A percentile compares a stretch with the other conserved stretches of the same genome.
Evolutionary conservation across 1,140 invertebrate genomes (phyloP).

Genomic region (Lutraria rhynchaena): DNA sequence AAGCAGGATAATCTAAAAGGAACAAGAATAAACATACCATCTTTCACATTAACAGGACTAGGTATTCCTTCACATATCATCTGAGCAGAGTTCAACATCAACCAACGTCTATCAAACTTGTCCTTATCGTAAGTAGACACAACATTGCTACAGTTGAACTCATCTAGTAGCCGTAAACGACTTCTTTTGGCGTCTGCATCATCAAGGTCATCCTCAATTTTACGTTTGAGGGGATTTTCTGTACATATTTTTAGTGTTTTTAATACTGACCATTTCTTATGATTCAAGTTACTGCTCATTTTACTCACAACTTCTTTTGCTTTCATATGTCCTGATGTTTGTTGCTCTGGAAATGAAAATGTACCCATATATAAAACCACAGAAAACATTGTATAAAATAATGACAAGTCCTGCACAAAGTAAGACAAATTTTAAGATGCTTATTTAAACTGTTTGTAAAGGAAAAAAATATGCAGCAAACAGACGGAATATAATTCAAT

Average conservation of each 20-base stretch:
- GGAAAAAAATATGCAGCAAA: no score
- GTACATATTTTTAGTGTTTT: background rate
- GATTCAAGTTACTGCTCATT: no score
- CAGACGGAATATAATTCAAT: no score
- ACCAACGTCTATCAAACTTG: slow-evolving; percentile 86
- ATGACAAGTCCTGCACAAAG: no score
- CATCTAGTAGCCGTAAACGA: background rate
- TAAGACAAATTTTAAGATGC: no score
- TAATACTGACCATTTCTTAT: background rate
- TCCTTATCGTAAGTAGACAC: slow-evolving; percentile 55
- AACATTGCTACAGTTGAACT: background rate
- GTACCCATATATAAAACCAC: no score
- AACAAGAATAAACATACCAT: slow-evolving; percentile 11
- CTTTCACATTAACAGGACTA: slow-evolving; percentile 87
- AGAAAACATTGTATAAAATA: no score
- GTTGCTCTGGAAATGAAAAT: no score
- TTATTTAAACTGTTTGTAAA: no score
- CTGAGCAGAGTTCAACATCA: slow-evolving; percentile 91
- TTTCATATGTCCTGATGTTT: no score
- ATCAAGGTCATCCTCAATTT: background rate
- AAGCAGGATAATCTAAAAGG: no score
- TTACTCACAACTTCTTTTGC: no score
- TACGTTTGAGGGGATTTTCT: slow-evolving; percentile 17
- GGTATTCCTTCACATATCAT: slow-evolving; percentile 95
- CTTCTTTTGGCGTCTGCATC: background rate